Conservation (phyloP, 2,888 invertebrate genomes). For the Napeogenes sylphis region DNA sequence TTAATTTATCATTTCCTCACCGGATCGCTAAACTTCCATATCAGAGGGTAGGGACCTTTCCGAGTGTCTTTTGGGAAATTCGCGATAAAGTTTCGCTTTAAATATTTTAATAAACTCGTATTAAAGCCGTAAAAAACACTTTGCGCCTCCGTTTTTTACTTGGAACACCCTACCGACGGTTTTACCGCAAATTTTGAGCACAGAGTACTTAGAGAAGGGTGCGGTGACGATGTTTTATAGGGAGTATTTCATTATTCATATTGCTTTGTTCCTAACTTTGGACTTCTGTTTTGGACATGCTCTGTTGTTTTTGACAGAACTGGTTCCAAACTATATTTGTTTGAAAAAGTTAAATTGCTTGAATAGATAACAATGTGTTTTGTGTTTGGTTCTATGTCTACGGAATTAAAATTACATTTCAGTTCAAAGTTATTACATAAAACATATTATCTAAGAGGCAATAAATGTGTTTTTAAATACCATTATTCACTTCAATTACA, state of each 20-base stretch:
- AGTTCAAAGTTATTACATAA: too few species aligned
- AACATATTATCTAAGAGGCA: too few species aligned
- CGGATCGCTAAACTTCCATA: constrained; percentile 55
- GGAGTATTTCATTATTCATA: constrained; percentile 74
- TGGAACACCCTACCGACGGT: constrained; percentile 50
- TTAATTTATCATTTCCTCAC: constrained; percentile 70
- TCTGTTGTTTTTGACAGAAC: constrained; percentile 59
- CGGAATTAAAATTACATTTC: constrained; percentile 10
- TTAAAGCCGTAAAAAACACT: constrained; percentile 76
- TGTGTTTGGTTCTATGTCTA: constrained; percentile 9
- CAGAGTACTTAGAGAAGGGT: constrained; percentile 33
- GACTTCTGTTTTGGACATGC: constrained; percentile 55
- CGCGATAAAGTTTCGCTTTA: constrained; percentile 69
- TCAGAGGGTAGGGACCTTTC: constrained; percentile 55
- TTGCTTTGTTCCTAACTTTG: constrained; percentile 66
- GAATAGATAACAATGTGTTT: constrained; percentile 9
- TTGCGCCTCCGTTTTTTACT: constrained; percentile 66
- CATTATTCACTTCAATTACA: too few species aligned
- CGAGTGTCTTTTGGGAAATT: constrained; percentile 73
- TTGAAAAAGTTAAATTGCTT: constrained; percentile 13
- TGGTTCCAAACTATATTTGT: constrained; percentile 17
- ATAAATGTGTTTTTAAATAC: too few species aligned
- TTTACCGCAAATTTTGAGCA: constrained; percentile 45
- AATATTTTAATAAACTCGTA: constrained; percentile 77
- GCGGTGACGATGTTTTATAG: constrained; percentile 45